Evolutionary conservation across 1,140 invertebrate genomes (phyloP).

Genomic region (Yoshiicerus persimilis): DNA sequence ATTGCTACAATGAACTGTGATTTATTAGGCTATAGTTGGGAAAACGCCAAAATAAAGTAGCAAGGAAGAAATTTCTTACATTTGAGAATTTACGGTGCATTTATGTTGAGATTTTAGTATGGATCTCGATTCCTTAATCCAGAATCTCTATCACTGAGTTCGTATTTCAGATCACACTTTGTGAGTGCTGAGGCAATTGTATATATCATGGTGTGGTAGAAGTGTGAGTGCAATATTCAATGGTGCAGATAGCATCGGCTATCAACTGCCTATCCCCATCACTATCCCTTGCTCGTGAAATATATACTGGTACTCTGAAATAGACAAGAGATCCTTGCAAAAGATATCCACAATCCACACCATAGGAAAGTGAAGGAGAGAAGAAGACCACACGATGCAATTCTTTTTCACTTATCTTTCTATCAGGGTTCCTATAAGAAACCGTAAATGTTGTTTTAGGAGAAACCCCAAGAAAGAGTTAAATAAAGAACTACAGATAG

Average conservation of each 20-base stretch:
- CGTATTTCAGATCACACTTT: background rate
- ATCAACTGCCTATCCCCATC: background rate
- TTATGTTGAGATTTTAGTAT: background rate
- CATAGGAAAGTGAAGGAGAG: background rate
- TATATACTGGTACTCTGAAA: background rate
- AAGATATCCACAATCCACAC: background rate
- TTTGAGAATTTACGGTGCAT: background rate
- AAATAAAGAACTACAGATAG: background rate
- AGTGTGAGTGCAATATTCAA: background rate
- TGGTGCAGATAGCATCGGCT: background rate
- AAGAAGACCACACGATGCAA: background rate
- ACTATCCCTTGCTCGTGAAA: background rate
- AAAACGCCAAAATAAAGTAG: too few relatives aligned
- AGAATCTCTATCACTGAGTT: background rate
- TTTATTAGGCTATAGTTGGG: too few relatives aligned
- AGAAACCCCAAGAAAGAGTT: background rate
- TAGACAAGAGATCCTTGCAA: background rate
- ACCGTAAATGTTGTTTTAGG: background rate
- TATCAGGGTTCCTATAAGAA: background rate
- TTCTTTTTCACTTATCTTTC: conserved; percentile 1
- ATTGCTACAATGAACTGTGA: too few relatives aligned
- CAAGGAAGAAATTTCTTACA: too few relatives aligned
- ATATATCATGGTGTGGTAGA: background rate
- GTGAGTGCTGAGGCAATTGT: background rate
- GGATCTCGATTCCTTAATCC: background rate